Conservation (phyloP, 2,888 invertebrate species). For the Rhabditoides inermis region DNA sequence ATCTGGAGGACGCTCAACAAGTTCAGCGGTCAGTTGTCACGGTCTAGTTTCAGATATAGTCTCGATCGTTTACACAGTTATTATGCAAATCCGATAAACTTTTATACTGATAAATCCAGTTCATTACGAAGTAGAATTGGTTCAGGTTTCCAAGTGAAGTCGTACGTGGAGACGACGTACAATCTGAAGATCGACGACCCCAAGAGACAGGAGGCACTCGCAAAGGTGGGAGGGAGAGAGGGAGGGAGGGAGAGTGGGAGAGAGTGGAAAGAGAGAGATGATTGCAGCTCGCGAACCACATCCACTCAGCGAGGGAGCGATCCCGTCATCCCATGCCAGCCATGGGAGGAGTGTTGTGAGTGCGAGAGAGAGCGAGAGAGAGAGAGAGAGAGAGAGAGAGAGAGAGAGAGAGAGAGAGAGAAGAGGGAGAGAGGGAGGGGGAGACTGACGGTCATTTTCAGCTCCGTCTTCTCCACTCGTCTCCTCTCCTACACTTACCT, state of each 20-base stretch:
- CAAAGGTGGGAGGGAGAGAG: too few species aligned
- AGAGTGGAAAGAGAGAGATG: too few species aligned
- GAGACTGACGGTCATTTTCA: conserved; percentile 5
- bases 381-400: conserved; percentile 4
- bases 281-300: too few species aligned
- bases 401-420: conserved; percentile 2
- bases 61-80: neutral
- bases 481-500: too few species aligned
- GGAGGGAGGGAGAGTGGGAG: too few species aligned
- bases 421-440: neutral
- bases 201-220: too few species aligned
- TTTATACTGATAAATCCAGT: neutral
- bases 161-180: too few species aligned
- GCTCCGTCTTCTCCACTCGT: too few species aligned
- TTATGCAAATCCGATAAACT: neutral
- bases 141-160: too few species aligned
- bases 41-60: neutral
- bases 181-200: too few species aligned
- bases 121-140: too few species aligned
- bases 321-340: neutral
- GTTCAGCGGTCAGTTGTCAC: conserved; percentile 32
- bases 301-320: too few species aligned
- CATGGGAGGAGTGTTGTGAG: neutral
- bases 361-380: neutral
- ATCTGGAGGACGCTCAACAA: conserved; percentile 51